phyloP scores from a whole-genome alignment of 2,113 vertebrate species.

The Eublepharis macularius region DNA sequence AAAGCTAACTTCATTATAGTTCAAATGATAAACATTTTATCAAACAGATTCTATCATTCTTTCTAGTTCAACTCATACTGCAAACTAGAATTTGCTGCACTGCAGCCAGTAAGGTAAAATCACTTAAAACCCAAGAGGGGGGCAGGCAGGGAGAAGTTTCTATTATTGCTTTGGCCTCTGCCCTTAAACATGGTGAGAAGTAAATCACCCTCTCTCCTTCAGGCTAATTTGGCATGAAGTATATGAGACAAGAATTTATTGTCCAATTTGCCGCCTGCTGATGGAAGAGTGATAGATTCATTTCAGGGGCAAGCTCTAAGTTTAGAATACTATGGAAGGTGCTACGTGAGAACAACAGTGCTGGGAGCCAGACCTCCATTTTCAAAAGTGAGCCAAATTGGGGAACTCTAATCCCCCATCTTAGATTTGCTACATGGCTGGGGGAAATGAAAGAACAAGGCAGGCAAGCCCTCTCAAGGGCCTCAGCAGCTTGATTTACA shows the following conservation, averaged over 20 bases:
- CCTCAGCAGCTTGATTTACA: neutral
- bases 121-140: neutral
- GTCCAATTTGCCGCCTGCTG: conserved; percentile 34
- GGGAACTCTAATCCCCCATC: neutral
- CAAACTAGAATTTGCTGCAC: conserved; percentile 12
- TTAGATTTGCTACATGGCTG: neutral
- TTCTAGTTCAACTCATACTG: conserved; percentile 17
- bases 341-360: neutral
- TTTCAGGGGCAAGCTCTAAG: conserved; percentile 57
- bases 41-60: neutral
- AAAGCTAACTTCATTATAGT: conserved; percentile 15
- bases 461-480: neutral
- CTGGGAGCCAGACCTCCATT: conserved; percentile 16
- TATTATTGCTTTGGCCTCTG: conserved; percentile 33
- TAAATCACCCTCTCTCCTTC: conserved; percentile 13
- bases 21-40: conserved; percentile 3
- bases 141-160: conserved; percentile 26
- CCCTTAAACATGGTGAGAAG: conserved; percentile 20
- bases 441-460: neutral
- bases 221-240: conserved; percentile 31
- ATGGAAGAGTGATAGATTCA: conserved; percentile 43
- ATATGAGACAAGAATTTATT: conserved; percentile 36
- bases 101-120: conserved; percentile 13
- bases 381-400: conserved; percentile 30
- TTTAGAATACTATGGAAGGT: conserved; percentile 41